These are phyloP conservation scores for Troglohyphantes excavatus DNA, from an alignment of 2,888 invertebrate species.

Conservation along the genomic window DNA sequence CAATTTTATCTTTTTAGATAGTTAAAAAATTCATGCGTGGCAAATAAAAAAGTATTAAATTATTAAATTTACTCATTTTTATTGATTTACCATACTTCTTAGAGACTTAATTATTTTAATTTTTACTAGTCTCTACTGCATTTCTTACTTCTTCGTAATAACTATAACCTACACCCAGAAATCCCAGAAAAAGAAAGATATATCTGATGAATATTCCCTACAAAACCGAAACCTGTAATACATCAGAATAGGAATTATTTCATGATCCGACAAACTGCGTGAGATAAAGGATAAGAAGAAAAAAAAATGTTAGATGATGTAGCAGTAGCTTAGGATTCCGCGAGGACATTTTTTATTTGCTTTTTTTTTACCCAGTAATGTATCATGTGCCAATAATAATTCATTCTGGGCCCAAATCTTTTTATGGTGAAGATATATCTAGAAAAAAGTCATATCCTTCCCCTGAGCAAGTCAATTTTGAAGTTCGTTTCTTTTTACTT, in stretches of 20 bases:
- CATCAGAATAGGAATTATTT: slow-evolving; percentile 15
- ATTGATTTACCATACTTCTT: too few relatives aligned
- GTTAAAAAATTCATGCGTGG: too few relatives aligned
- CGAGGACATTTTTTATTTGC: neutral
- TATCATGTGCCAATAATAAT: slow-evolving; percentile 27
- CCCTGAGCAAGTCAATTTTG: neutral
- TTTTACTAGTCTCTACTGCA: too few relatives aligned
- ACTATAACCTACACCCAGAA: neutral
- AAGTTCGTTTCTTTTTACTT: neutral
- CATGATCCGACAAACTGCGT: neutral
- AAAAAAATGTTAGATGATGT: neutral
- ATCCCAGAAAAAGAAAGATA: neutral
- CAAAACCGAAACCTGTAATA: neutral
- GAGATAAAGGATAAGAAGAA: neutral
- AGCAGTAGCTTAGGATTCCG: neutral
- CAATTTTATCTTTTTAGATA: too few relatives aligned
- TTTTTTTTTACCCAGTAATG: neutral
- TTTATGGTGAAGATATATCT: slow-evolving; percentile 1
- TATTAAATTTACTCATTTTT: too few relatives aligned
- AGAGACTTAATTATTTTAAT: too few relatives aligned
- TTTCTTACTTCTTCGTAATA: neutral
- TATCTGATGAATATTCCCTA: neutral
- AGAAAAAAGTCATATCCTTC: neutral
- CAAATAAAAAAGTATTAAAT: too few relatives aligned
- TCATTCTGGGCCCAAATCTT: neutral